Conservation (phyloP, 2,888 invertebrate species). For the Calliphora vomitoria region DNA sequence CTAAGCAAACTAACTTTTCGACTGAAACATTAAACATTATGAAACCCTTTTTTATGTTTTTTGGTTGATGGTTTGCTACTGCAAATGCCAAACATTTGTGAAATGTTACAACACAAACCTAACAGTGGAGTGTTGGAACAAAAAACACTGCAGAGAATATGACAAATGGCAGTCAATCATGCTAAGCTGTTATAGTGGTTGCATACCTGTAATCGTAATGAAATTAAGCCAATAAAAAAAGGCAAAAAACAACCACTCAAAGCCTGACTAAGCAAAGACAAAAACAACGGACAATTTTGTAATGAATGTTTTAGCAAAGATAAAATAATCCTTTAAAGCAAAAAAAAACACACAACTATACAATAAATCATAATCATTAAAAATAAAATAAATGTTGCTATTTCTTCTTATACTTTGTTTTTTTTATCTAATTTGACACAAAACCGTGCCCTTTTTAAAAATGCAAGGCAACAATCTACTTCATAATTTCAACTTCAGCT, state of each 20-base stretch:
- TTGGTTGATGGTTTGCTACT: neutral
- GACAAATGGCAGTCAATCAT: slow-evolving; percentile 84
- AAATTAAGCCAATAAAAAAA: slow-evolving; percentile 74
- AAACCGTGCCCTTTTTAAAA: neutral
- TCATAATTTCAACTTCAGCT: neutral
- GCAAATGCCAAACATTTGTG: slow-evolving; percentile 48
- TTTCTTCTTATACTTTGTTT: slow-evolving; percentile 16
- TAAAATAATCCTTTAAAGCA: slow-evolving; percentile 67
- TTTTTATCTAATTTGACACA: slow-evolving; percentile 53
- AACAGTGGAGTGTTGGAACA: slow-evolving; percentile 34
- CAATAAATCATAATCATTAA: slow-evolving; percentile 57
- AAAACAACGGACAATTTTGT: slow-evolving; percentile 65
- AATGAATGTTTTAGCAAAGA: slow-evolving; percentile 72
- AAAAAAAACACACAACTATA: slow-evolving; percentile 23
- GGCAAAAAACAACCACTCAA: slow-evolving; percentile 57
- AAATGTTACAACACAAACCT: slow-evolving; percentile 42
- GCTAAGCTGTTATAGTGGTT: slow-evolving; percentile 78
- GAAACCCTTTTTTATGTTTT: slow-evolving; percentile 60
- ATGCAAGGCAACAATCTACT: slow-evolving; percentile 20
- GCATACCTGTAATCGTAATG: slow-evolving; percentile 73
- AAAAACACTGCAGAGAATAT: slow-evolving; percentile 73
- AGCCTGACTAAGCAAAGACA: neutral
- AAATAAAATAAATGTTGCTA: slow-evolving; percentile 18
- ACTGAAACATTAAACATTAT: slow-evolving; percentile 72
- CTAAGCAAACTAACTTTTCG: slow-evolving; percentile 78